Conservation (phyloP, 2,797 vertebrate species). For the Hypotaenidia okinawae region DNA sequence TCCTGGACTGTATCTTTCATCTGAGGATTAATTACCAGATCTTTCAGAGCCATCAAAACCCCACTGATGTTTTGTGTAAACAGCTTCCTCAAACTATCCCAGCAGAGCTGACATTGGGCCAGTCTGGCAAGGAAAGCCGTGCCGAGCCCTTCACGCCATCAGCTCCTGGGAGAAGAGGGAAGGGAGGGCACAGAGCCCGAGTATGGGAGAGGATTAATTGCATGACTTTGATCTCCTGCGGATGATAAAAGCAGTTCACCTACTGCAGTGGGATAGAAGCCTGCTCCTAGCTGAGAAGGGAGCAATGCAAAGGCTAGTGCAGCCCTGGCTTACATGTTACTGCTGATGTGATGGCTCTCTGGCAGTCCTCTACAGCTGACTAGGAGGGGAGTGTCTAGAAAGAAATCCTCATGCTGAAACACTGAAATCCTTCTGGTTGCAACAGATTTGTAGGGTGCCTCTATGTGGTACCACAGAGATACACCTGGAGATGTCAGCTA, state of each 20-base stretch:
- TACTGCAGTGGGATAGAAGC: not conserved
- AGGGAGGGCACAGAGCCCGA: slow-evolving; percentile 17
- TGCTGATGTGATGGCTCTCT: not conserved
- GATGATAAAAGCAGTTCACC: slow-evolving; percentile 47
- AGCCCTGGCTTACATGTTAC: not conserved
- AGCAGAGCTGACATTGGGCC: slow-evolving; percentile 60
- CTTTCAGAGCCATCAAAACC: slow-evolving; percentile 70
- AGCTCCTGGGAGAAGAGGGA: slow-evolving; percentile 29
- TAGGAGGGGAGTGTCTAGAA: not conserved
- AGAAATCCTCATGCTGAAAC: not conserved
- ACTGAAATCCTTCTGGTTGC: not conserved
- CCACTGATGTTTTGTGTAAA: slow-evolving; percentile 72
- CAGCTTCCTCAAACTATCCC: slow-evolving; percentile 49
- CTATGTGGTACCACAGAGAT: not conserved
- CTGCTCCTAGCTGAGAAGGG: not conserved
- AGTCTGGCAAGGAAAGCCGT: slow-evolving; percentile 34
- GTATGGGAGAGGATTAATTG: slow-evolving; percentile 45
- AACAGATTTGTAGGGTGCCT: not conserved
- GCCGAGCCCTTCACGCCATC: slow-evolving; percentile 20
- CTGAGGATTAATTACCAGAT: slow-evolving; percentile 66
- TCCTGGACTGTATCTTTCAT: slow-evolving; percentile 64
- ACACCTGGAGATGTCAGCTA: not conserved
- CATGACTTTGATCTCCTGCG: slow-evolving; percentile 25
- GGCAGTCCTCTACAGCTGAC: not conserved
- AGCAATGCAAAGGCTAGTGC: not conserved